phyloP scores from a whole-genome alignment of 2,888 invertebrate species.

The Pseudococcus longispinus region DNA sequence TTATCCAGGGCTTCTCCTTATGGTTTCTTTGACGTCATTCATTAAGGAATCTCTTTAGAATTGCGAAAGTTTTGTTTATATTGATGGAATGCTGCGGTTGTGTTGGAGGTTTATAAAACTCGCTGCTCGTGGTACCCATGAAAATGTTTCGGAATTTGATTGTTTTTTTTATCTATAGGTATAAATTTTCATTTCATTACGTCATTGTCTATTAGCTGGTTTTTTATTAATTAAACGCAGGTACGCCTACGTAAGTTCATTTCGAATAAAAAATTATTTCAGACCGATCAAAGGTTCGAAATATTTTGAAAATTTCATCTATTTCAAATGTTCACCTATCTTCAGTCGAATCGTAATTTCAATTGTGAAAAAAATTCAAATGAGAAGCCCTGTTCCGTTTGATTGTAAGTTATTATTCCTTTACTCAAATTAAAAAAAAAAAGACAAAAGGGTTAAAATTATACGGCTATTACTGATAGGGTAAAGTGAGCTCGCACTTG shows the following conservation, averaged over 20 bases:
- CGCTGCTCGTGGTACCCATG: too few species aligned
- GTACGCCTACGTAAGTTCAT: too few species aligned
- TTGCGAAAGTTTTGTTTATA: not conserved
- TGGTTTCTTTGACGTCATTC: slow-evolving; percentile 8
- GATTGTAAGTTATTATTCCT: slow-evolving; percentile 53
- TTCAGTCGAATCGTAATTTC: not conserved
- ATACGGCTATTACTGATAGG: slow-evolving; percentile 55
- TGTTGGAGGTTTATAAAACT: not conserved
- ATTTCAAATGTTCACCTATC: not conserved
- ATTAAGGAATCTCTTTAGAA: not conserved
- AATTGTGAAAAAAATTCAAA: not conserved
- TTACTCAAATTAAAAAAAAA: slow-evolving; percentile 47
- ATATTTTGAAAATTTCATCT: not conserved
- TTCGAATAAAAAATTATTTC: too few species aligned
- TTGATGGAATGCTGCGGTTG: not conserved
- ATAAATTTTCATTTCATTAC: too few species aligned
- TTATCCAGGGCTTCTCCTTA: slow-evolving; percentile 30
- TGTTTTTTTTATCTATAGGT: too few species aligned
- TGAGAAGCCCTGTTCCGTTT: slow-evolving; percentile 47
- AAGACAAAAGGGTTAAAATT: slow-evolving; percentile 53
- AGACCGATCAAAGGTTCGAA: not conserved
- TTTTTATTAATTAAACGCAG: too few species aligned
- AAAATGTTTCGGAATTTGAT: too few species aligned
- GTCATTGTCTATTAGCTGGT: too few species aligned
- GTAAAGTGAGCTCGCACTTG: slow-evolving; percentile 47